Conservation (phyloP, 2,888 invertebrate species). For the Pelosia muscerda region DNA sequence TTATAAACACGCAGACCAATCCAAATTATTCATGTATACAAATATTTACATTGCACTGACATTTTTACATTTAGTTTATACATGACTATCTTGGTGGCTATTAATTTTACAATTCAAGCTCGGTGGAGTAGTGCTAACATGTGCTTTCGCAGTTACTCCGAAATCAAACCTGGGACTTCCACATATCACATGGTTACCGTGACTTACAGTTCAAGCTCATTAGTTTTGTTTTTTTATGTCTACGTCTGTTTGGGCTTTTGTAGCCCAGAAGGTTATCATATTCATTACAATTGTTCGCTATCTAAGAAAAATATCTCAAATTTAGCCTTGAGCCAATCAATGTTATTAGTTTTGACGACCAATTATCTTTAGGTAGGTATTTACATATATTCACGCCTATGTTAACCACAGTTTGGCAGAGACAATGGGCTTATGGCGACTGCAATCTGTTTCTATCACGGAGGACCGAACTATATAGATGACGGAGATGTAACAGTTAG, state of each 20-base stretch:
- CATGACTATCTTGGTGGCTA: too few relatives aligned
- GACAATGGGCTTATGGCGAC: neutral
- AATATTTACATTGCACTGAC: too few relatives aligned
- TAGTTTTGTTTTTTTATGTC: neutral
- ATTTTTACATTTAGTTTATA: too few relatives aligned
- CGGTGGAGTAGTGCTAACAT: too few relatives aligned
- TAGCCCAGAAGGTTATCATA: slow-evolving; percentile 1
- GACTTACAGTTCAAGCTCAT: neutral
- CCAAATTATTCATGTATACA: too few relatives aligned
- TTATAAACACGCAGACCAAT: too few relatives aligned
- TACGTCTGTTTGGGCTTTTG: neutral
- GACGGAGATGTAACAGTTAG: too few relatives aligned
- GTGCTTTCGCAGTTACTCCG: too few relatives aligned
- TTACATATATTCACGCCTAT: neutral
- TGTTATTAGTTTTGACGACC: slow-evolving; percentile 2
- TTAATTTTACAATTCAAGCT: too few relatives aligned
- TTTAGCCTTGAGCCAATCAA: neutral
- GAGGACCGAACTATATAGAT: too few relatives aligned
- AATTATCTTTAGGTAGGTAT: neutral
- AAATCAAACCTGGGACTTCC: too few relatives aligned
- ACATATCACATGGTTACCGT: neutral
- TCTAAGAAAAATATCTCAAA: neutral
- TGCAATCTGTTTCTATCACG: neutral
- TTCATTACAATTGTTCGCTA: neutral
- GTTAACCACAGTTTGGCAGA: neutral